Evolutionary conservation across 2,113 vertebrate genomes (phyloP).

Genomic region (Telmatochromis sp.): DNA sequence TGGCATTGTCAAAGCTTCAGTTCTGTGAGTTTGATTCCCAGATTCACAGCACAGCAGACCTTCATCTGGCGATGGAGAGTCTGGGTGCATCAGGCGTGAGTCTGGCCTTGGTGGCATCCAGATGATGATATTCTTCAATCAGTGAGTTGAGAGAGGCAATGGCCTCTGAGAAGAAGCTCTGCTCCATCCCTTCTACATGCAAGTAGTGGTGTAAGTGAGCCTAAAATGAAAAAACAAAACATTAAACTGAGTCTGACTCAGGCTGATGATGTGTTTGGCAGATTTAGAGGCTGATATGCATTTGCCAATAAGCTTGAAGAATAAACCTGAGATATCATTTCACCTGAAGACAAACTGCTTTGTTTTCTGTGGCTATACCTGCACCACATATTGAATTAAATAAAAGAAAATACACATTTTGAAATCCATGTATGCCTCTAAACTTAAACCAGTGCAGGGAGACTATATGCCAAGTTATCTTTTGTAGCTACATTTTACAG

Average conservation of each 20-base stretch:
- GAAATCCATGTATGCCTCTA: not conserved
- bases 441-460: not conserved
- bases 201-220: slow-evolving; percentile 96
- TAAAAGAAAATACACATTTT: not conserved
- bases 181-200: slow-evolving; percentile 87
- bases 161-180: slow-evolving; percentile 82
- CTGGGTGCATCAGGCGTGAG: slow-evolving; percentile 69
- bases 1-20: not conserved
- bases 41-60: not conserved
- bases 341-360: not conserved
- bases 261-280: not conserved
- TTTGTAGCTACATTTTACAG: not conserved
- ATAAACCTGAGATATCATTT: not conserved
- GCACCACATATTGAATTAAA: not conserved
- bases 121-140: slow-evolving; percentile 83
- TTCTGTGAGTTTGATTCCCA: not conserved
- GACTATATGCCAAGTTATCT: not conserved
- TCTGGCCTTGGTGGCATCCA: slow-evolving; percentile 73
- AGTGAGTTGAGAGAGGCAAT: slow-evolving; percentile 77
- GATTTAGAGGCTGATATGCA: not conserved
- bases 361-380: not conserved
- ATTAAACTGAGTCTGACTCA: not conserved
- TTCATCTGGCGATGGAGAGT: slow-evolving; percentile 77
- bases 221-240: slow-evolving; percentile 47
- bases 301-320: not conserved